Conservation (phyloP, 1,140 invertebrate genomes). For the Caenorhabditis remanei region DNA sequence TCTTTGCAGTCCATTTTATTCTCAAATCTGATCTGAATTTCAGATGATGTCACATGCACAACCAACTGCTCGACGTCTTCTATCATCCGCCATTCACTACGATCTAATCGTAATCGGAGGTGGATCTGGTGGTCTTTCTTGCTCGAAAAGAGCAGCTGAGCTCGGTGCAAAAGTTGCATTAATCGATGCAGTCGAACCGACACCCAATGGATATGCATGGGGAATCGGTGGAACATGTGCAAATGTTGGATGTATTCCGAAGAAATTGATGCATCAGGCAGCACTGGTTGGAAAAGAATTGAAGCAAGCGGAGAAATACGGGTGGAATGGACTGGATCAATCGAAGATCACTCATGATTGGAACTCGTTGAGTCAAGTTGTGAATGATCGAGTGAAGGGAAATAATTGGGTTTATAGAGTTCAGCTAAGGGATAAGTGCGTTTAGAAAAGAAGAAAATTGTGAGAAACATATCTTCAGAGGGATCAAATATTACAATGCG, state of each 20-base stretch:
- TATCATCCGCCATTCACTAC: conserved; percentile 81
- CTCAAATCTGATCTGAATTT: not conserved
- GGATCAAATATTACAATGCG: conserved; percentile 58
- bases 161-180: conserved; percentile 89
- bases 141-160: conserved; percentile 85
- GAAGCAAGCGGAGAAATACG: conserved; percentile 43
- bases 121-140: conserved; percentile 90
- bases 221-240: conserved; percentile 94
- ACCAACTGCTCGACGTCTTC: not conserved
- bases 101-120: conserved; percentile 94
- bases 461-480: not conserved
- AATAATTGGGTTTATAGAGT: conserved; percentile 82
- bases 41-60: not conserved
- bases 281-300: conserved; percentile 86
- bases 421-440: conserved; percentile 82
- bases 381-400: conserved; percentile 53
- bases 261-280: conserved; percentile 96
- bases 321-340: conserved; percentile 52
- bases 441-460: conserved; percentile 80
- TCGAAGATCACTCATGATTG: conserved; percentile 39
- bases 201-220: conserved; percentile 82
- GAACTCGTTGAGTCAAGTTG: not conserved
- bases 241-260: conserved; percentile 98
- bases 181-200: conserved; percentile 90
- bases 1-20: not conserved